A percentile compares a stretch with the other conserved stretches of the same genome.
Conservation (phyloP, 2,888 invertebrate genomes). For the Eupithecia insigniata region DNA sequence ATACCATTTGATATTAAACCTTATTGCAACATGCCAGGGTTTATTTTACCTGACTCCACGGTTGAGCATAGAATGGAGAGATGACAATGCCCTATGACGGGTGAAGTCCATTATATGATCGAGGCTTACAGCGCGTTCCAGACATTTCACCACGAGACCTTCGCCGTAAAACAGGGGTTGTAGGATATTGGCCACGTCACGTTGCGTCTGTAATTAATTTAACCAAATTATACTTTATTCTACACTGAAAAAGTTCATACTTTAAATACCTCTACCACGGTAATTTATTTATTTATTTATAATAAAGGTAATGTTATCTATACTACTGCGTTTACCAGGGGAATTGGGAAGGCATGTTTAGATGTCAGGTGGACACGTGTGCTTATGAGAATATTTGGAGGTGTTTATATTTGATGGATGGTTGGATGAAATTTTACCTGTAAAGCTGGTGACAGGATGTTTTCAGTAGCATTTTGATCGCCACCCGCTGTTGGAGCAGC, state of each 20-base stretch:
- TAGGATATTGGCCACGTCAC: conserved; percentile 93
- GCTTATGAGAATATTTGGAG: no score
- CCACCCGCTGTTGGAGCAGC: conserved; percentile 83
- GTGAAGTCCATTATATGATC: conserved; percentile 99
- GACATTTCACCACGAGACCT: conserved; percentile 95
- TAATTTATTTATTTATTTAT: no score
- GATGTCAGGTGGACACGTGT: no score
- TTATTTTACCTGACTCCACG: conserved; percentile 90
- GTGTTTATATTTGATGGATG: neutral
- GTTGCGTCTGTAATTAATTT: conserved; percentile 86
- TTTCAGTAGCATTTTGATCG: conserved; percentile 87
- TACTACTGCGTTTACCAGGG: no score
- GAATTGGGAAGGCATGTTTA: neutral
- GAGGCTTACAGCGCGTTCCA: conserved; percentile 95
- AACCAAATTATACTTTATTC: neutral
- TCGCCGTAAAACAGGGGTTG: conserved; percentile 95
- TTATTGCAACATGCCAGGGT: conserved; percentile 7
- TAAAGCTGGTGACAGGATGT: conserved; percentile 91
- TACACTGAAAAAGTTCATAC: neutral
- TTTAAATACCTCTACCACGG: neutral
- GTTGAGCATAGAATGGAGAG: conserved; percentile 98
- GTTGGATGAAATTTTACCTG: conserved; percentile 76
- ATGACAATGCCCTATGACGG: conserved; percentile 96
- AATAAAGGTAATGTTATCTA: no score
- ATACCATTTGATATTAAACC: neutral